Evolutionary conservation across 2,888 invertebrate genomes (phyloP).

Genomic region (Andricus quercusramuli): DNA sequence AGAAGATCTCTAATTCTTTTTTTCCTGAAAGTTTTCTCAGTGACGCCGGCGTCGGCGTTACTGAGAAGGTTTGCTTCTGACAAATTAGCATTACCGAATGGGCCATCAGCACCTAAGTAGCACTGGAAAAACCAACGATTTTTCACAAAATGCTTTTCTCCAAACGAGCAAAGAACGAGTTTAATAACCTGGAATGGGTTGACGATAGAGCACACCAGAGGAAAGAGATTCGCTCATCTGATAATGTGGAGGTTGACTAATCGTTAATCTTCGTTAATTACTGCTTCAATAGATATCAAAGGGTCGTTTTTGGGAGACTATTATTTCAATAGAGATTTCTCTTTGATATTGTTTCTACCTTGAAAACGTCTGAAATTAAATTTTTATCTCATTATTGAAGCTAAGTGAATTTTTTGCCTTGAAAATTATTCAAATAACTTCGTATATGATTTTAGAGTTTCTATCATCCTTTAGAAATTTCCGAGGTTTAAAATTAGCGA

Average conservation of each 20-base stretch:
- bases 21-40: not conserved
- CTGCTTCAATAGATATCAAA: not conserved
- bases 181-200: slow-evolving; percentile 2
- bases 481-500: no score
- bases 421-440: no score
- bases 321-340: not conserved
- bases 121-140: not conserved
- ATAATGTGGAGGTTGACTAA: not conserved
- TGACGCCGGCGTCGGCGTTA: not conserved
- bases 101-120: not conserved
- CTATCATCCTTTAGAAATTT: no score
- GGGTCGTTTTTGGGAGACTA: not conserved
- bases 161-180: not conserved
- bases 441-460: no score
- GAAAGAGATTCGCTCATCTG: not conserved
- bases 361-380: not conserved
- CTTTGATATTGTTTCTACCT: not conserved
- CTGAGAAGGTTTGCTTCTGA: not conserved
- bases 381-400: not conserved
- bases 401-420: not conserved
- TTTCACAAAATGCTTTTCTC: not conserved
- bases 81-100: slow-evolving; percentile 23
- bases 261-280: slow-evolving; percentile 1
- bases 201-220: not conserved
- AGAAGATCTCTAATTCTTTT: slow-evolving; percentile 7